These are phyloP conservation scores for Machimus rusticus DNA, from an alignment of 2,888 invertebrate genomes.

Conservation along the genomic window DNA sequence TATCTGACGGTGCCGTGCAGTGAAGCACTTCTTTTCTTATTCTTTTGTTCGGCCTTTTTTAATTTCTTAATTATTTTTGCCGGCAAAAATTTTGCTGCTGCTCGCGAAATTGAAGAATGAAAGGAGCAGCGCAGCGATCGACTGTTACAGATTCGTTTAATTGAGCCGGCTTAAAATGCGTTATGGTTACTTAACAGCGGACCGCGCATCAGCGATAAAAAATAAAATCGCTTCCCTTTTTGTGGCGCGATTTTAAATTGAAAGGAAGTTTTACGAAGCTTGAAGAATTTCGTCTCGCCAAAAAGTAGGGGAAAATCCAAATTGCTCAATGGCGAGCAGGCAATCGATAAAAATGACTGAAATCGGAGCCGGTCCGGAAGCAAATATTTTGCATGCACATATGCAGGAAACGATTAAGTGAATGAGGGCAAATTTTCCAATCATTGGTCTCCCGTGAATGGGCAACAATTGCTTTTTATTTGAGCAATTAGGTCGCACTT, in stretches of 20 bases:
- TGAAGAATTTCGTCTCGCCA: not conserved
- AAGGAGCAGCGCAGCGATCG: not conserved
- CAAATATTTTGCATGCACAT: not conserved
- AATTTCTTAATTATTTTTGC: not conserved
- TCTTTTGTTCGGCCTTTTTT: not conserved
- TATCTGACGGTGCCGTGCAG: not conserved
- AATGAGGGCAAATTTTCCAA: not conserved
- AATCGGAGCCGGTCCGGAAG: not conserved
- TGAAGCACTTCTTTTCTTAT: not conserved
- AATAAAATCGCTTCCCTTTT: not conserved
- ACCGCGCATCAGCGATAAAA: not conserved
- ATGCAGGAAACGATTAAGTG: not conserved
- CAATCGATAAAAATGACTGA: not conserved
- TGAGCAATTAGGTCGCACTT: not conserved
- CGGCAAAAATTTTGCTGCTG: not conserved
- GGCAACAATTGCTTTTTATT: not conserved
- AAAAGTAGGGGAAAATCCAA: not conserved
- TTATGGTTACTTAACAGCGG: conserved; percentile 13
- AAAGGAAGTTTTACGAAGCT: conserved; percentile 1
- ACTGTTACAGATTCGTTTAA: conserved; percentile 18
- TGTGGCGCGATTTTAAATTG: not conserved
- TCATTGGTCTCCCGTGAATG: not conserved
- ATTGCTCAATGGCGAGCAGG: not conserved
- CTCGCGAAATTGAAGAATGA: not conserved
- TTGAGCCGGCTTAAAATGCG: conserved; percentile 6